Evolutionary conservation across 2,888 invertebrate genomes (phyloP), one percentile per base, ranked within the genome.

Genomic region (Drosophila anceps): DNA sequence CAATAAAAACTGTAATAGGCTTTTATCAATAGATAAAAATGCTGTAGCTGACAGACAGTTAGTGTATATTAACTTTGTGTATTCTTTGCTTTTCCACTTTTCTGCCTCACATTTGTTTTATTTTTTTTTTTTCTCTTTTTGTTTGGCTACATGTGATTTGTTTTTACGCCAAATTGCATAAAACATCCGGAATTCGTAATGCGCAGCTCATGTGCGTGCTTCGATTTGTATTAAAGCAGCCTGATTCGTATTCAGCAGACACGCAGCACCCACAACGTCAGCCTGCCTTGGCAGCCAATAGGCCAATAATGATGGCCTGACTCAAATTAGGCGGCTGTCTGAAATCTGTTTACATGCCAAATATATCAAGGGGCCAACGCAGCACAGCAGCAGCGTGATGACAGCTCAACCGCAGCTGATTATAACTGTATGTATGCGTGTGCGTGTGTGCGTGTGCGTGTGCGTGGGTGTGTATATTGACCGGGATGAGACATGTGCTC

Each of bases 131-230:
- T 37, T 37, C 13, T 20, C 24, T 12, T 66, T 67, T 69, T 69
- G 71, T 31, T 74, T 41, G 69, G 70, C 64, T 73, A 65, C 76
- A 72, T 78, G 71, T 74, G 87, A 86, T 84, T 84, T 84, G 84
- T 84, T 84, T 79, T 87, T 82, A 70, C 72, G 82, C 69, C 76
- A 81, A 84, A 87, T 84, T 82, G 81, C 82, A 78, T 80, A 82
- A 78, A 80, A 69, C 81, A 83, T 79, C 50, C 53, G 69, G 66
- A 67, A 86, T 81, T 65, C 79, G 59, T 39, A 67, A 77, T 73
- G 66, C 79, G 79, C 50, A 58, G 33, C 53, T 57, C 46, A 61
- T 71, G 73, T 77, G 71, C 76, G 76, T 76, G 80, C 74, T 66
- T 80, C 75, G 69, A 84, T 84, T 81, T 81, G 66, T 59, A 67